These are phyloP conservation scores for Atta colombica DNA, from an alignment of 1,140 invertebrate genomes.

Conservation along the genomic window DNA sequence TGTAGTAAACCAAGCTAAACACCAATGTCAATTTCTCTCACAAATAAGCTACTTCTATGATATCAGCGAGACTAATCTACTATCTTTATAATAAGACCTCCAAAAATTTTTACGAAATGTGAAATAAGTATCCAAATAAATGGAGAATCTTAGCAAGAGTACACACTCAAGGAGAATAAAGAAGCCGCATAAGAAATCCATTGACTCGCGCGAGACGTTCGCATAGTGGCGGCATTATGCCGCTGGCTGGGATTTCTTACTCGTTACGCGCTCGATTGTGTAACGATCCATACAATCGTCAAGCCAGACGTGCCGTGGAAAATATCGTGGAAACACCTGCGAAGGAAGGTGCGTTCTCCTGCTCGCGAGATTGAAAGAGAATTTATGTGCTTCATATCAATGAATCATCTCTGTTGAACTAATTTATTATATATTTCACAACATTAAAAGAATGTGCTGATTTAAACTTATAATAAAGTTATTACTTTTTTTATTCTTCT, in stretches of 20 bases:
- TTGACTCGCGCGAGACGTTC: slow-evolving; percentile 34
- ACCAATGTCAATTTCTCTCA: not conserved
- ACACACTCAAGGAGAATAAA: not conserved
- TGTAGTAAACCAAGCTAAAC: not conserved
- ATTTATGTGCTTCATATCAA: not conserved
- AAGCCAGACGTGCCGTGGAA: slow-evolving; percentile 21
- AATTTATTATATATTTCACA: not conserved
- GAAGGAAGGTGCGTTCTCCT: not conserved
- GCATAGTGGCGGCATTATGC: slow-evolving; percentile 35
- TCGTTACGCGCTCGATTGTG: slow-evolving; percentile 51
- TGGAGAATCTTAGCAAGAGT: not conserved
- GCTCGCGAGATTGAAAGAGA: not conserved
- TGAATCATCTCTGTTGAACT: not conserved
- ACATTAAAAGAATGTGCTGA: not conserved
- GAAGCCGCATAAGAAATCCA: slow-evolving; percentile 45
- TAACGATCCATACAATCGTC: slow-evolving; percentile 55
- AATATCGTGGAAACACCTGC: slow-evolving; percentile 37
- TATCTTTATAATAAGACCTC: not conserved
- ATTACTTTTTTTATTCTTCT: not conserved
- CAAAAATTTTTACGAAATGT: not conserved
- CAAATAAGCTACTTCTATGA: not conserved
- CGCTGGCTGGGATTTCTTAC: slow-evolving; percentile 47
- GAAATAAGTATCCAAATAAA: not conserved
- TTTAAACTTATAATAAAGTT: not conserved
- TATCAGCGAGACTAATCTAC: not conserved